Evolutionary conservation across 2,888 invertebrate species (phyloP).

Genomic region (Plemyria rubiginata): DNA sequence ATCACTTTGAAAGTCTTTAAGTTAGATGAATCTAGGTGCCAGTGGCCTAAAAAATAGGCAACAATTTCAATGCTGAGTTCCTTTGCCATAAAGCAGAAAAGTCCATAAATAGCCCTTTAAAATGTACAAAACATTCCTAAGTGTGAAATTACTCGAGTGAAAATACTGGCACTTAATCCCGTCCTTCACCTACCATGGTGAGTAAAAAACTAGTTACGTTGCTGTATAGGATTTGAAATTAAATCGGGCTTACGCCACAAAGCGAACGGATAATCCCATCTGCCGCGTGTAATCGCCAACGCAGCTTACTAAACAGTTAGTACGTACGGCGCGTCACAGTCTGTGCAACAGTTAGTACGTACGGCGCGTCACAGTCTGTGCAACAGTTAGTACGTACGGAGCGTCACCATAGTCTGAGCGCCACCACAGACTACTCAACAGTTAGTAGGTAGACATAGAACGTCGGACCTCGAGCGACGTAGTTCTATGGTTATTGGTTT

Average conservation of each 20-base stretch:
- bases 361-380: neutral
- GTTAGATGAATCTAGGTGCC: no score
- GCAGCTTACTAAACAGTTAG: conserved; percentile 14
- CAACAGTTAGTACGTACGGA: neutral
- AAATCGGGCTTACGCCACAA: conserved; percentile 25
- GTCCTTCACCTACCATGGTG: neutral
- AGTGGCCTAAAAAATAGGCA: no score
- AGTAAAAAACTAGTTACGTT: conserved; percentile 14
- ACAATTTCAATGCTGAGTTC: no score
- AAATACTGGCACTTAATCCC: neutral
- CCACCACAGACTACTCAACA: neutral
- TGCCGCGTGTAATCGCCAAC: conserved; percentile 18
- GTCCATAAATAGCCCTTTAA: no score
- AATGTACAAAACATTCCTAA: no score
- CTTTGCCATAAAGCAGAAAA: no score
- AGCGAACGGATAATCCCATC: conserved; percentile 28
- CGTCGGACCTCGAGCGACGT: neutral
- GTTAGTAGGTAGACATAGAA: neutral
- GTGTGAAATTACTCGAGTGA: neutral
- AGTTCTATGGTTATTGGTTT: conserved; percentile 5
- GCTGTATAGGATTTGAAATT: conserved; percentile 21
- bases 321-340: conserved; percentile 1
- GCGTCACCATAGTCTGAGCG: neutral
- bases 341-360: conserved; percentile 1
- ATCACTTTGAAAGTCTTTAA: no score